Evolutionary conservation across 2,888 invertebrate genomes (phyloP).

Genomic region (Pseudococcus longispinus): DNA sequence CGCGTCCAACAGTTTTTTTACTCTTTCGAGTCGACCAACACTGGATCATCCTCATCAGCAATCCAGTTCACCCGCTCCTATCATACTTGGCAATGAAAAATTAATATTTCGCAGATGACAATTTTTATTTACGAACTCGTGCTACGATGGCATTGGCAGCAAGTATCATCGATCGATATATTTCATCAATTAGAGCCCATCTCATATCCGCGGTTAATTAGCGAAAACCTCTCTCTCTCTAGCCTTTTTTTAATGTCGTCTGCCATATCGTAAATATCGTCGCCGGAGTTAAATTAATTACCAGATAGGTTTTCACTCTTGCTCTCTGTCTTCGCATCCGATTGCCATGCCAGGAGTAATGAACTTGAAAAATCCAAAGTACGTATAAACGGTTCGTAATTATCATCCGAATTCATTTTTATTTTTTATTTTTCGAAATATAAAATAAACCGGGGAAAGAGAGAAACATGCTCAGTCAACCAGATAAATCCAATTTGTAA

Average conservation of each 20-base stretch:
- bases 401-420: not conserved
- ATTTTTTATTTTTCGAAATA: not conserved
- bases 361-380: not conserved
- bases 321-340: not conserved
- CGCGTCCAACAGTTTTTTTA: not conserved
- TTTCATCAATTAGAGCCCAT: not conserved
- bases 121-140: not conserved
- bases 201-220: conserved; percentile 9
- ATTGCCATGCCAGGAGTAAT: not conserved
- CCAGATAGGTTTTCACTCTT: not conserved
- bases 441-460: not conserved
- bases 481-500: conserved; percentile 1
- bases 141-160: not conserved
- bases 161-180: not conserved
- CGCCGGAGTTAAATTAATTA: not conserved
- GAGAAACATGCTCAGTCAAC: not conserved
- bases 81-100: not conserved
- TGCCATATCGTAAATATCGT: not conserved
- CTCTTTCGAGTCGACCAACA: not conserved
- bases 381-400: not conserved
- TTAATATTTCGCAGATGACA: not conserved
- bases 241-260: not conserved
- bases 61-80: not conserved
- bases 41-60: not conserved
- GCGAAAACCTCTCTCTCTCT: not conserved